Base-by-base conservation (phyloP, 2,888 invertebrate genomes). In the Cabera pusaria region DNA sequence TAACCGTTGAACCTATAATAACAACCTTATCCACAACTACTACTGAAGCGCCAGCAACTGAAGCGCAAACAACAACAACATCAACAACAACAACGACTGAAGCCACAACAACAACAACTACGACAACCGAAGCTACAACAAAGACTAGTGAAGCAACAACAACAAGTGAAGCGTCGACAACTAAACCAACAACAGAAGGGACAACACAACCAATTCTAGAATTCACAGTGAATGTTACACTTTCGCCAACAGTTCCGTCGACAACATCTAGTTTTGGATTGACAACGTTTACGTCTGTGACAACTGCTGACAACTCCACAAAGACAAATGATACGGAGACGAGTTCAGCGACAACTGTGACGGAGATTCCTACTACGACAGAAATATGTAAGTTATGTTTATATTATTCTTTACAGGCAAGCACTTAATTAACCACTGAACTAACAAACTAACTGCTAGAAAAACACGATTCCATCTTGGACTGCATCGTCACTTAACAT, bases 141-240 rank as follows among this genome's bases (percentile, higher is more conserved):
- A 17, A 25, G n/a, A 27, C 29, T 6, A 46, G 61, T 10, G 52
- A 63, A 9, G 44, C 62, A 10, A 24, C 54, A 22, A 44, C 59
- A 10, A 31, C 64, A n/a, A n/a, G n/a, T n/a, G n/a, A n/a, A 3
- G 39, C 57, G 26, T 46, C 50, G 9, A 49, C 43, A 2, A 86
- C 90, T 26, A 89, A 90, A 2, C 51, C 21, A 37, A 46, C 52
- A 3, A 44, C 56, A 4, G 46, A 44, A 16, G 41, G 44, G 8
- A 3, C 41, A 23, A 41, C 44, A 9, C 25, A 41, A 21, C 58
- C 76, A 0, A 46, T 76, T 5, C 33, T 68, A 19, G 85, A 79
- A 52, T 86, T 86, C 24, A 75, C 70, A 1, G 79, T 86, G 0
- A 85, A 85, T 11, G 79, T 85, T 1, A 86, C 86, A 0, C 31